Base-by-base conservation (phyloP, 2,888 invertebrate genomes). In the Drosophila infuscata region DNA sequence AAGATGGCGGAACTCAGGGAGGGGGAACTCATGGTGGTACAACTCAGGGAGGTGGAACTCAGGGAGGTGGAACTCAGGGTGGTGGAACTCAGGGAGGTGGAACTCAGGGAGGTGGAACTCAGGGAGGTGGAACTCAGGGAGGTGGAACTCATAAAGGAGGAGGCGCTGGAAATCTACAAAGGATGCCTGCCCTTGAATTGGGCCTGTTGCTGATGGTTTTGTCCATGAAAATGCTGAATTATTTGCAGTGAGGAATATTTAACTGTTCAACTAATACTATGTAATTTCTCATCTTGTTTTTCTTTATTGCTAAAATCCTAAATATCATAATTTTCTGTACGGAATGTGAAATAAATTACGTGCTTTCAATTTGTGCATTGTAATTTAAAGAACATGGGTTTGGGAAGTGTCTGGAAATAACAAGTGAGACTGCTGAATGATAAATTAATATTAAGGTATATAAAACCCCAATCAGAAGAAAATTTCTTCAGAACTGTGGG, bases 321-420 rank as follows among this genome's bases (percentile, higher is more conserved):
- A 30, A 30, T n/a, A 17, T 43, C 2, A 12, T 20, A 32, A 36
- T 12, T 54, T 32, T 51, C 61, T 61, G 48, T 68, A 41, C 49
- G 66, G 20, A 64, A 72, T 43, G 36, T 54, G 33, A 62, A 70
- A 70, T 70, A 70, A 51, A 62, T 41, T 1, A 29, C 36, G 41
- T 41, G n/a, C 41, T 15, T 41, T 49, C 6, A 8, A 25, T 15
- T 43, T 33, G 15, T 20, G 7, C 30, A 20, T 53, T 20, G 43
- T 46, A 25, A 15, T 46, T 15, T 1, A 25, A 15, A 8, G 46
- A 46, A 15, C 8, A 46, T 25, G 15, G 25, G 7, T 1, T 8
- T 46, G 20, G 25, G 2, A 46, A 46, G 3, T 15, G 1, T 25
- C 46, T 25, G 7, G 4, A 46, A 46, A 25, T 46, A 46, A 3